phyloP scores from a whole-genome alignment of 2,113 vertebrate species.

The Sterna hirundo region DNA sequence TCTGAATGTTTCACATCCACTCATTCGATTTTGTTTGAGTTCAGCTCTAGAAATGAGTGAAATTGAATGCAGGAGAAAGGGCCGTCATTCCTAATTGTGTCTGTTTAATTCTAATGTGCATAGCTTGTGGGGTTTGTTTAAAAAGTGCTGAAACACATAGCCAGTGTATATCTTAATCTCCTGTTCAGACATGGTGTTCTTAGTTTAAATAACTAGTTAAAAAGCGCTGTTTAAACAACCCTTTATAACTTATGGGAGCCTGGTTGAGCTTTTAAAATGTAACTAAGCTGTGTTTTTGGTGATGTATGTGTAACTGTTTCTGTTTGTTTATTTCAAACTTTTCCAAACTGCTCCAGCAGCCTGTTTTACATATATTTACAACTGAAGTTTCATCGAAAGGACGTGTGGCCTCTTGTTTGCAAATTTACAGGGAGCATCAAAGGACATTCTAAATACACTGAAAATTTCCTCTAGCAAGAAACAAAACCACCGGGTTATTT shows the following conservation, averaged over 20 bases:
- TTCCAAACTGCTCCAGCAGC: conserved; percentile 28
- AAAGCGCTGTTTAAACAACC: not conserved
- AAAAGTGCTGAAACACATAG: not conserved
- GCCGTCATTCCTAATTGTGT: not conserved
- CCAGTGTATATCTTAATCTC: not conserved
- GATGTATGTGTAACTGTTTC: not conserved
- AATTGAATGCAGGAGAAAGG: not conserved
- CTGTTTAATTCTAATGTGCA: not conserved
- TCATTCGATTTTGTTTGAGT: not conserved
- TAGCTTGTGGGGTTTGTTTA: not conserved
- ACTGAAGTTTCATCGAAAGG: conserved; percentile 57
- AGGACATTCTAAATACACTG: conserved; percentile 54
- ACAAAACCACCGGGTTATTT: conserved; percentile 13
- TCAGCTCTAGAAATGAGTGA: not conserved
- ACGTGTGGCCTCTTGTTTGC: conserved; percentile 58
- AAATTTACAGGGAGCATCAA: conserved; percentile 64
- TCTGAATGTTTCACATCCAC: not conserved
- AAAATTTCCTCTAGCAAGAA: conserved; percentile 59
- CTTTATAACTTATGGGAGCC: not conserved
- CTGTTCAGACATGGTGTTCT: not conserved
- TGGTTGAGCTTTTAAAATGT: not conserved
- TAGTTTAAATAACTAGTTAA: conserved; percentile 17
- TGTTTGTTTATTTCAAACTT: conserved; percentile 57
- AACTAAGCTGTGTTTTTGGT: not conserved
- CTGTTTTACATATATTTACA: conserved; percentile 56